Percentiles rank a stretch among this genome's conserved stretches.
phyloP scores from a whole-genome alignment of 2,113 vertebrate genomes.

The human (Homo sapiens) region DNA sequence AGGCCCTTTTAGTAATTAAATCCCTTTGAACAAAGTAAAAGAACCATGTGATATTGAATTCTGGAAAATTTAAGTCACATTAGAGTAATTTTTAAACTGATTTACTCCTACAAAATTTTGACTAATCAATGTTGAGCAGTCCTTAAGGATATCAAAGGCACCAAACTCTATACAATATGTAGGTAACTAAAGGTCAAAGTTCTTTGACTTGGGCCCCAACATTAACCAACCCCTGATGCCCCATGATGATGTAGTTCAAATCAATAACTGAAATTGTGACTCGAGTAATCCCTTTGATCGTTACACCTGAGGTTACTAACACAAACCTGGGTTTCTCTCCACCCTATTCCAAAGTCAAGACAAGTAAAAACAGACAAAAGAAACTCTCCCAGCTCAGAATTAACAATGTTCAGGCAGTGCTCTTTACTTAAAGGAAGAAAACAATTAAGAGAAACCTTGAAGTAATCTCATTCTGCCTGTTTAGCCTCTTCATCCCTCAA shows the following conservation, averaged over 20 bases:
- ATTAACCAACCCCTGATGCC: neutral
- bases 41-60: neutral
- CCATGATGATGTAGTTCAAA: constrained; percentile 78
- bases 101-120: neutral
- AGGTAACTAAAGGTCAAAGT: neutral
- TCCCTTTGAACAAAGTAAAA: neutral
- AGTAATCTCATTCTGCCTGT: constrained; percentile 89
- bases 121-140: neutral
- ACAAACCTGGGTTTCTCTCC: constrained; percentile 55
- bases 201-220: neutral
- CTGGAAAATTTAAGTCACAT: neutral
- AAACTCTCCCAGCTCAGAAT: constrained; percentile 78
- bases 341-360: neutral
- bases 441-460: constrained; percentile 91
- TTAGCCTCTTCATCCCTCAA: constrained; percentile 89
- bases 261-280: constrained; percentile 78
- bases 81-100: neutral
- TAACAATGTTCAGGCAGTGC: constrained; percentile 79
- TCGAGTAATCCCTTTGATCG: constrained; percentile 76
- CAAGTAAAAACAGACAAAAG: constrained; percentile 39
- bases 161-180: constrained; percentile 1
- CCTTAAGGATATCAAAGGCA: neutral
- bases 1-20: constrained; percentile 6
- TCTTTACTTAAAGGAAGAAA: constrained; percentile 90
- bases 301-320: constrained; percentile 2